A percentile compares a stretch with the other conserved stretches of the same genome.
Conservation (phyloP, 2,797 vertebrate species). For the Sardinella longiceps region DNA sequence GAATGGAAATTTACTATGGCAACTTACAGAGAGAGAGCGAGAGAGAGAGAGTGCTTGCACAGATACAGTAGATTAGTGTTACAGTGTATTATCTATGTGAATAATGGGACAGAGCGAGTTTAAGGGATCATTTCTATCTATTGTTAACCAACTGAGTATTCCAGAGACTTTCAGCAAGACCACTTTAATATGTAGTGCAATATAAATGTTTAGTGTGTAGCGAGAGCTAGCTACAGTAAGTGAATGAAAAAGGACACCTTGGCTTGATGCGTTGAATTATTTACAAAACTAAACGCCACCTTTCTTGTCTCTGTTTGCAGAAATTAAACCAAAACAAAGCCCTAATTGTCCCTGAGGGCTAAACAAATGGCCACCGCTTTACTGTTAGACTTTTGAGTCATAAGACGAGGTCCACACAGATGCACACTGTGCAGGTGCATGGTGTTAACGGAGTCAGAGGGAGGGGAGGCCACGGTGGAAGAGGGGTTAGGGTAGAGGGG, state of each 20-base stretch:
- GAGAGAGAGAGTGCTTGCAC: not conserved
- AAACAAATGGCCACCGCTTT: slow-evolving; percentile 11
- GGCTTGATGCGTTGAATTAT: not conserved
- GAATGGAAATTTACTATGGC: slow-evolving; percentile 12
- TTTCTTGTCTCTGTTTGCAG: slow-evolving; percentile 31
- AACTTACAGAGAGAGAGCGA: not conserved
- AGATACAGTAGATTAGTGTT: not conserved
- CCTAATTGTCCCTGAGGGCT: slow-evolving; percentile 31
- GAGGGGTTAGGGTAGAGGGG: too few species aligned
- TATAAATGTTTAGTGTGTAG: slow-evolving; percentile 21
- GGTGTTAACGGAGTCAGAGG: slow-evolving; percentile 42
- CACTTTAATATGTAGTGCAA: slow-evolving; percentile 37
- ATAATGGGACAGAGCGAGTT: not conserved
- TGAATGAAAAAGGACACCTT: not conserved
- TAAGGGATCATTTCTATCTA: not conserved
- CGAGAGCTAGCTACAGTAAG: not conserved
- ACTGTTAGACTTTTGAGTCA: slow-evolving; percentile 32
- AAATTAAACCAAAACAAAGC: slow-evolving; percentile 19
- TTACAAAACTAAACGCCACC: not conserved
- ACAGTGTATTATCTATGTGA: not conserved
- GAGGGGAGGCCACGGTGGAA: too few species aligned
- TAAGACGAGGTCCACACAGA: slow-evolving; percentile 30
- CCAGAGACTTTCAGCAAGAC: slow-evolving; percentile 6
- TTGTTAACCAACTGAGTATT: not conserved
- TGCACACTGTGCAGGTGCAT: slow-evolving; percentile 36